Base-by-base conservation (phyloP, 2,888 invertebrate species). In the Cacoxenus indagator region DNA sequence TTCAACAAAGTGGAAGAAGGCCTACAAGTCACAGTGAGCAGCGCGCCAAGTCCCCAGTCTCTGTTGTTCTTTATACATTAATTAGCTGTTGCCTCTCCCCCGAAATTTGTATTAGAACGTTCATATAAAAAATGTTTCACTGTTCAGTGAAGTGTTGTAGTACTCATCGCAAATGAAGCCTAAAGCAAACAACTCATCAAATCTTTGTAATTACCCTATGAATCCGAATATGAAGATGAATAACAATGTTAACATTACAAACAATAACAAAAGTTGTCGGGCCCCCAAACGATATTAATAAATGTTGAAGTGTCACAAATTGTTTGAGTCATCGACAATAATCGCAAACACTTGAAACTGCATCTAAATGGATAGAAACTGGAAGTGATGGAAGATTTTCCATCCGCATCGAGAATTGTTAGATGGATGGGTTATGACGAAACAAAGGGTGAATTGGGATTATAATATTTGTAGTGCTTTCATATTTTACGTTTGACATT, bases 401-500 rank as follows among this genome's bases (percentile, higher is more conserved):
- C 19, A 17, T 17, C 17, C 17, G 57, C 3, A 26, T 26, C 11
- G 31, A 29, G 14, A 17, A 31, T 26, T 57, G 27, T 17, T 57
- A 17, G 19, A 57, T 29, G n/a, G 9, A 14, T 22, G 26, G 59
- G 17, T 59, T 29, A 31, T 14, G 55, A 26, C 14, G 55, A 65
- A 73, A 68, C 77, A 80, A 78, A 71, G 80, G 82, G 79, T 77
- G 79, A 74, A 75, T 71, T 57, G n/a, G 72, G 71, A 78, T 74
- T 77, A 76, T 69, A 72, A 70, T 77, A 73, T 73, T 77, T 76
- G 72, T 71, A 73, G 65, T 46, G 75, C 74, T 72, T 73, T 74
- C 72, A 74, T 79, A 76, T 73, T 81, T 76, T 68, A 64, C 57
- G 62, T 59, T 66, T 81, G 82, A 81, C 77, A 80, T 81, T 79